Evolutionary conservation across 2,888 invertebrate genomes (phyloP), one percentile per base, ranked within the genome.

Genomic region (Acrobasis repandana): DNA sequence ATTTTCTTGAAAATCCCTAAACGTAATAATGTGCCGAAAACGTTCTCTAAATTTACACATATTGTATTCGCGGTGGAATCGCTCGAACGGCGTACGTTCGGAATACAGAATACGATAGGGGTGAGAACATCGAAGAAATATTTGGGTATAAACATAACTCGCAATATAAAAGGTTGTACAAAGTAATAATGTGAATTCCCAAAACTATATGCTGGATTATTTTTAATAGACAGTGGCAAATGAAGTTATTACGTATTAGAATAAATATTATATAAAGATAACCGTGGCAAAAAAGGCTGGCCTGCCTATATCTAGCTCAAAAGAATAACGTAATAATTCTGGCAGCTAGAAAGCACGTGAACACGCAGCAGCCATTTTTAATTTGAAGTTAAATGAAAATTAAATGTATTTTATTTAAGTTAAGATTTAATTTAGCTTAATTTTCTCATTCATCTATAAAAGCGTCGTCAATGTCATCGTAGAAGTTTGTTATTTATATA

Each of bases 11-110:
- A 90, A 90, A 90, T 90, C 90, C 90, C 88, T 85, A 85, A 86
- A 90, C 83, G 90, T 90, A 90, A 90, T 90, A 90, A 90, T 90
- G 89, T 86, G 86, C 87, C 88, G 87, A 88, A 88, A 90, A 86
- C 88, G 90, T 85, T 90, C 85, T 86, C 85, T 86, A 89, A 90
- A 90, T 90, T 90, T 90, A 89, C 90, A 90, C 90, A 90, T 87
- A 90, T 89, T 90, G 90, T 90, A 85, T 80, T 86, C 82, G 82
- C 77, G 79, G 84, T 81, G 71, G 87, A 88, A 86, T 85, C 86
- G 85, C 80, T 82, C 79, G 79, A 79, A 80, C 80, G 77, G 88
- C 75, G 82, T 81, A 84, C 83, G 87, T 78, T 79, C 84, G 67
- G 90, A 90, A 91, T 91, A 88, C 89, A 69, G 80, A 89, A 89